Conservation (phyloP, 2,888 invertebrate species). For the Andrena camellia region DNA sequence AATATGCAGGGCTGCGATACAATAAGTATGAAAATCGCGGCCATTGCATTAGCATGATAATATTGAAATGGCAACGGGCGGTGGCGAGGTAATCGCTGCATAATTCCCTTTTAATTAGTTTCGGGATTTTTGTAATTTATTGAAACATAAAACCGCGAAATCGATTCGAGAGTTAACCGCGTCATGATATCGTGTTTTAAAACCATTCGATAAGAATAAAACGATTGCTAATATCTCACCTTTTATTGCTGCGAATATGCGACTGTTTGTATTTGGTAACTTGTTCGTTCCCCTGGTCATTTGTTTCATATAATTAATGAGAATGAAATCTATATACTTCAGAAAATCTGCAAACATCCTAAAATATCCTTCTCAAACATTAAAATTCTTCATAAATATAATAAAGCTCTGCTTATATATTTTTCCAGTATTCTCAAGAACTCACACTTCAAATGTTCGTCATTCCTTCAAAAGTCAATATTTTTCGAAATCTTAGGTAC, state of each 20-base stretch:
- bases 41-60: conserved; percentile 8
- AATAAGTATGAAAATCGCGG: conserved; percentile 17
- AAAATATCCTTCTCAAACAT: too few relatives aligned
- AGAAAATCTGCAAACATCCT: too few relatives aligned
- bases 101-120: conserved; percentile 8
- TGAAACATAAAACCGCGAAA: background rate
- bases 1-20: background rate
- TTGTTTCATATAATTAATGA: too few relatives aligned
- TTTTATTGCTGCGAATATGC: background rate
- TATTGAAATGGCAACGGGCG: background rate
- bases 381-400: too few relatives aligned
- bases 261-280: background rate
- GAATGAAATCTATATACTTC: too few relatives aligned
- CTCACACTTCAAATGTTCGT: too few relatives aligned
- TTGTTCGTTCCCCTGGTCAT: too few relatives aligned
- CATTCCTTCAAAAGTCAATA: too few relatives aligned
- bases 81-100: background rate
- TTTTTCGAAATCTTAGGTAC: too few relatives aligned
- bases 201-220: background rate
- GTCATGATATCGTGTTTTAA: background rate
- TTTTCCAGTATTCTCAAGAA: too few relatives aligned
- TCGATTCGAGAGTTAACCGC: background rate
- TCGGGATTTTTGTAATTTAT: background rate
- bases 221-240: background rate
- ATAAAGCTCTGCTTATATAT: too few relatives aligned